Base-by-base conservation (phyloP, 2,797 vertebrate genomes). In the Cirrhinus molitorella region DNA sequence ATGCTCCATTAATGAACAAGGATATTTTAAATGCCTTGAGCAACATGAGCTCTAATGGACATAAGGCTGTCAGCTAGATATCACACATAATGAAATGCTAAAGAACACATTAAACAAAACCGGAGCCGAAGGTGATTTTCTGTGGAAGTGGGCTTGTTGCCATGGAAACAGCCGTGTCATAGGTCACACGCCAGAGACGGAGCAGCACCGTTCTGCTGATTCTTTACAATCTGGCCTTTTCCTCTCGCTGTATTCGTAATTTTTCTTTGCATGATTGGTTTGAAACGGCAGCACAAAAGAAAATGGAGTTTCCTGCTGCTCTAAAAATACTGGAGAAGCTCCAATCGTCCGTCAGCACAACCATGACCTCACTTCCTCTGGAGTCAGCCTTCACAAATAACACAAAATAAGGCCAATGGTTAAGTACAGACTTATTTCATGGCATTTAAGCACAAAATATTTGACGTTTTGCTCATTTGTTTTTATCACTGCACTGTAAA, bases 151-250 rank as follows among this genome's bases (percentile, higher is more conserved):
- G 23, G 68, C 43, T 71, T 25, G 25, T 49, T 49, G 68, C 45
- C 68, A 49, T 49, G 68, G 68, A 49, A 71, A 71, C 45, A 49
- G 23, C 8, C 1, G 67, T 47, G 37, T 9, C 43, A 49, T 25
- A 49, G 45, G 68, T 71, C 45, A 71, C 68, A 12, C 13, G 16
- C 67, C 43, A 71, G 67, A 70, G 23, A 70, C 45, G 43, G 45
- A 25, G 53, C 51, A 53, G 51, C 51, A 21, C 51, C 51, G 19
- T 55, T 23, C 53, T 23, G 55, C 43, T 17, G 9, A 23, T 1
- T 23, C 63, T 66, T 34, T 19, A 45, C 21, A 4, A 43, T 9
- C 68, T 70, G 0, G 23, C 14, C 68, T 19, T 49, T 49, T 71
- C 43, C 23, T 28, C 68, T 28, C 23, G 0, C 23, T 28, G 17